Conservation (phyloP, 2,797 vertebrate genomes). For the Mormyrops attenuatus region DNA sequence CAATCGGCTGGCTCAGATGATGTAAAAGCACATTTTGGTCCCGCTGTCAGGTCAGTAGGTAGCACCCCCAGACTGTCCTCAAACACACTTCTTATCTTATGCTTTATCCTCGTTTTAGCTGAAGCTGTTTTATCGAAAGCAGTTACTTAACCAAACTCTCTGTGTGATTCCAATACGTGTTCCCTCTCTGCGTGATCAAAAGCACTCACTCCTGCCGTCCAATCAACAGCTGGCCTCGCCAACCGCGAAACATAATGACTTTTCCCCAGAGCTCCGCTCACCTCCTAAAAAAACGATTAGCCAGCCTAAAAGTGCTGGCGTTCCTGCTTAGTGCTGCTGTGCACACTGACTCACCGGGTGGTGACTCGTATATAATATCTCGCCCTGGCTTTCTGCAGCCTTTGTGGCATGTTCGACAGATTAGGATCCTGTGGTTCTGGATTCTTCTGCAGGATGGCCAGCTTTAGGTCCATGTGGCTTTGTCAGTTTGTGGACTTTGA, state of each 20-base stretch:
- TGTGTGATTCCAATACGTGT: neutral
- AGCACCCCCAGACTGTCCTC: neutral
- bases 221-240: neutral
- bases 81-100: neutral
- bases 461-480: neutral
- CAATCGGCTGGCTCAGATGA: neutral
- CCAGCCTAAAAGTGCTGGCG: neutral
- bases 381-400: neutral
- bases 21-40: neutral
- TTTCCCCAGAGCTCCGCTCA: neutral
- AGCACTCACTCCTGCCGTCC: slow-evolving; percentile 8
- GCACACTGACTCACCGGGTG: neutral
- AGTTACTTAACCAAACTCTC: neutral
- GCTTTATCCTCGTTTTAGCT: neutral
- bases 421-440: neutral
- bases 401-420: neutral
- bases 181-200: neutral
- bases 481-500: neutral
- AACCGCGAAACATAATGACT: neutral
- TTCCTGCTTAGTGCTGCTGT: too few species aligned
- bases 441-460: neutral
- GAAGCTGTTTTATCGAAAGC: neutral
- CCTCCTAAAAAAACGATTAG: neutral
- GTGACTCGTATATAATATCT: neutral
- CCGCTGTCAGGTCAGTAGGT: neutral